phyloP scores from a whole-genome alignment of 2,797 vertebrate genomes.

The Characodon lateralis region DNA sequence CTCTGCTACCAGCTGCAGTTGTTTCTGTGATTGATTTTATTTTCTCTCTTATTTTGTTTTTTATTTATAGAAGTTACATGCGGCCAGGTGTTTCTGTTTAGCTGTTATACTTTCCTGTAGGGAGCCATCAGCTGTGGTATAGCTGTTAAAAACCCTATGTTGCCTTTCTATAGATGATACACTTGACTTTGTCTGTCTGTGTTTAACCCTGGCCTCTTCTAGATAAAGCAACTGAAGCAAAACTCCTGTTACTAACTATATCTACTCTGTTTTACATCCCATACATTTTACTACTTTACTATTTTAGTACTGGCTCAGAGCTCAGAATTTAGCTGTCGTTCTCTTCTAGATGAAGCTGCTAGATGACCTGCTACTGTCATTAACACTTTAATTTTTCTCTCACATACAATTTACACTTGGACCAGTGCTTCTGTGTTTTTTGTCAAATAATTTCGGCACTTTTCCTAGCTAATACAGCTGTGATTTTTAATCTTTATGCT shows the following conservation, averaged over 20 bases:
- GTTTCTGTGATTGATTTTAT: background rate
- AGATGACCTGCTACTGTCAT: background rate
- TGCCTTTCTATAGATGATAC: background rate
- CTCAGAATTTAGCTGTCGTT: background rate
- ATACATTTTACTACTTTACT: too few relatives aligned
- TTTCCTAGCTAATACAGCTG: too few relatives aligned
- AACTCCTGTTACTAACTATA: too few relatives aligned
- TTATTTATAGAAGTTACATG: background rate
- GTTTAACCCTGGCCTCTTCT: background rate
- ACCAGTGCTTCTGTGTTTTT: background rate
- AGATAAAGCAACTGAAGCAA: background rate
- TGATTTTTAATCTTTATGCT: too few relatives aligned
- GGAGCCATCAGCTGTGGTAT: background rate
- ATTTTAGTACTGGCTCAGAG: background rate
- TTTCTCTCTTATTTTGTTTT: background rate
- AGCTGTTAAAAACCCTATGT: background rate
- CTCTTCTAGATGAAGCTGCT: background rate
- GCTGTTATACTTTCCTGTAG: background rate
- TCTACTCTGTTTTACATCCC: too few relatives aligned
- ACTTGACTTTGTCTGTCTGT: background rate
- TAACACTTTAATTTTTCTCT: background rate
- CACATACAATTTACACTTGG: background rate
- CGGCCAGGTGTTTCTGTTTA: background rate
- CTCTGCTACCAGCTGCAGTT: background rate
- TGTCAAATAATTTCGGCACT: too few relatives aligned